These are phyloP conservation scores for Pelobates fuscus DNA, from an alignment of 2,113 vertebrate species.

Conservation along the genomic window DNA sequence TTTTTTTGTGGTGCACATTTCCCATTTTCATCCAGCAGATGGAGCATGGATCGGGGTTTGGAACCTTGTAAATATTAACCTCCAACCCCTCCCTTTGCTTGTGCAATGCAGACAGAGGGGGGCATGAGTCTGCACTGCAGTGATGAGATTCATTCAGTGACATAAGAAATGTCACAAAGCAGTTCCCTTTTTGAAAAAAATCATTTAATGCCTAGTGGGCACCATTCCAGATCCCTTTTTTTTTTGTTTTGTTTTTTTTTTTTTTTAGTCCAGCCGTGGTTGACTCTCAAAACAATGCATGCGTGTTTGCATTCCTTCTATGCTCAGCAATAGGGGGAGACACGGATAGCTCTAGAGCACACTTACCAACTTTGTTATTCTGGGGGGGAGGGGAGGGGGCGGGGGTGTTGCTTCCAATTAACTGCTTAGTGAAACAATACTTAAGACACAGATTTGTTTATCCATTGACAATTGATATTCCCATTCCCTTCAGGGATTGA, in stretches of 20 bases:
- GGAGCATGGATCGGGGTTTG: constrained; percentile 17
- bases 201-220: constrained; percentile 16
- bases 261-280: neutral
- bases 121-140: constrained; percentile 39
- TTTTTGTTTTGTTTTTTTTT: too few relatives aligned
- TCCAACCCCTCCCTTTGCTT: constrained; percentile 22
- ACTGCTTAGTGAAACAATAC: too few relatives aligned
- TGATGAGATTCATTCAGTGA: constrained; percentile 21
- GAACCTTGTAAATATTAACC: constrained; percentile 10
- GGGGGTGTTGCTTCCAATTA: too few relatives aligned
- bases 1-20: neutral
- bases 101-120: constrained; percentile 46
- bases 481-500: neutral
- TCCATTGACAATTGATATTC: neutral
- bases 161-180: constrained; percentile 13
- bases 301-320: constrained; percentile 5
- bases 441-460: too few relatives aligned
- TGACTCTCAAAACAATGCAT: constrained; percentile 20
- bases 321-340: neutral
- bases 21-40: neutral
- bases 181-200: constrained; percentile 1
- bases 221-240: constrained; percentile 17
- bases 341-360: too few relatives aligned
- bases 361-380: too few relatives aligned
- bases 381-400: too few relatives aligned